Evolutionary conservation across 1,140 invertebrate genomes (phyloP).

Genomic region (Asobara japonica): DNA sequence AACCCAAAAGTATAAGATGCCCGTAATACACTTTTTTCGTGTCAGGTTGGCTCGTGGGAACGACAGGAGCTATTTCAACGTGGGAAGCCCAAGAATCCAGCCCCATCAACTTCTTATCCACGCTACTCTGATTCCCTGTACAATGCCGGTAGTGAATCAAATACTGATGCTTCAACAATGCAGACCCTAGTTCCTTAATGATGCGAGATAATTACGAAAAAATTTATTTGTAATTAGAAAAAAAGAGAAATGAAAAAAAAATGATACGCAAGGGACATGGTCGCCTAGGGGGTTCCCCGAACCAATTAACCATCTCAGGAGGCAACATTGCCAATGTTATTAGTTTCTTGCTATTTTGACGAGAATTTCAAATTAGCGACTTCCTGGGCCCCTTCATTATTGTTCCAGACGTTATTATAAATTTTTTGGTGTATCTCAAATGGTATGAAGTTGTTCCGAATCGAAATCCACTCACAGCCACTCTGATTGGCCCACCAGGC

Average conservation of each 20-base stretch:
- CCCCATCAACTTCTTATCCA: conserved; percentile 19
- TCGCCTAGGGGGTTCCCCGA: background rate
- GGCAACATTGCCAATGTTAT: background rate
- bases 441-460: too few relatives aligned
- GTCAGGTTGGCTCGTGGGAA: background rate
- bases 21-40: background rate
- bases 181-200: background rate
- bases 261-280: background rate
- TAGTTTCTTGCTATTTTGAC: background rate
- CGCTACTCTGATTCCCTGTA: background rate
- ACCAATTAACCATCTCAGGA: background rate
- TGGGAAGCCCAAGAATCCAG: conserved; percentile 24
- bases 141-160: background rate
- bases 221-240: background rate
- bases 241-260: background rate
- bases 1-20: background rate
- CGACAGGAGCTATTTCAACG: background rate
- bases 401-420: background rate
- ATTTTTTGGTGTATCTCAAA: background rate
- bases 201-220: background rate
- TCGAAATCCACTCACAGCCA: too few relatives aligned
- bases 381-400: background rate
- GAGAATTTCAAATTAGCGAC: background rate
- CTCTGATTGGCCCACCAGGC: too few relatives aligned
- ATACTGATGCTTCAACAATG: background rate